These are phyloP conservation scores for Epsilonema sp. DNA, from an alignment of 2,888 invertebrate species.

Conservation along the genomic window DNA sequence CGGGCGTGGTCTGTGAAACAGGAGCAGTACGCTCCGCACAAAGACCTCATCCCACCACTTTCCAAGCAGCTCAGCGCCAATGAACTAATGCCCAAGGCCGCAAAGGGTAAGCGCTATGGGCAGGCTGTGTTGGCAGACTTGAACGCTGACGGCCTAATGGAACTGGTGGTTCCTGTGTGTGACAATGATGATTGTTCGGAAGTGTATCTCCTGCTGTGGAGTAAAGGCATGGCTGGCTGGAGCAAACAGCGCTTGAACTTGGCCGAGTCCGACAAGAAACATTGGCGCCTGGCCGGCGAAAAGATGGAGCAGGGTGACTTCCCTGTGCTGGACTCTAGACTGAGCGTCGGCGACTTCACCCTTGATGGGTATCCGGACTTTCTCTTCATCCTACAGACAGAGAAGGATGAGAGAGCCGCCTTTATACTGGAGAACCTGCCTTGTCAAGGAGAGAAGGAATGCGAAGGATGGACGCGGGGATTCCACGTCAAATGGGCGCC, in stretches of 20 bases:
- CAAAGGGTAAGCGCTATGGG: background rate
- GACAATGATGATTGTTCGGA: background rate
- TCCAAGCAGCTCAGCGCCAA: background rate
- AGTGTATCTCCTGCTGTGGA: background rate
- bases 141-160: slow-evolving; percentile 4
- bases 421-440: background rate
- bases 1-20: too few relatives aligned
- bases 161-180: slow-evolving; percentile 3
- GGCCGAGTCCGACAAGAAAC: too few relatives aligned
- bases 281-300: too few relatives aligned
- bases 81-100: too few relatives aligned
- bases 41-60: background rate
- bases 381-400: background rate
- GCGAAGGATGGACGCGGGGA: background rate
- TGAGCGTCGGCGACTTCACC: background rate
- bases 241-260: too few relatives aligned
- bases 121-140: slow-evolving; percentile 6
- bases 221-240: too few relatives aligned
- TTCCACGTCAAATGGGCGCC: background rate
- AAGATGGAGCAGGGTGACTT: too few relatives aligned
- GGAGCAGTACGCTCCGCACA: background rate
- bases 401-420: too few relatives aligned
- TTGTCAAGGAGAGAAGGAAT: background rate
- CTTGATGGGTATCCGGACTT: background rate
- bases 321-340: background rate